Base-by-base conservation (phyloP, 2,888 invertebrate species). In the Xanthia icteritia region DNA sequence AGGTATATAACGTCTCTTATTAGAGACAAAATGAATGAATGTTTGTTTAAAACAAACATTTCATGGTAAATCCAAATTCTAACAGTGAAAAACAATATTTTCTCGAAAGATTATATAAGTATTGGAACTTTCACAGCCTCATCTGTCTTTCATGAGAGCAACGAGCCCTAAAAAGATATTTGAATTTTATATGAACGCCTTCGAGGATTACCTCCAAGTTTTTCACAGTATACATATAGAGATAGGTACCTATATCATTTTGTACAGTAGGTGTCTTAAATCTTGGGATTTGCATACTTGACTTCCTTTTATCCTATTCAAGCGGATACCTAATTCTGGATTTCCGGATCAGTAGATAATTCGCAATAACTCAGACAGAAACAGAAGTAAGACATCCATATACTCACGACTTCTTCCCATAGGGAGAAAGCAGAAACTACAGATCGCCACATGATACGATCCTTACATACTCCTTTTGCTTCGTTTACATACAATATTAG, bases 121-220 rank as follows among this genome's bases (percentile, higher is more conserved):
- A 83, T 86, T 83, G 80, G 66, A 64, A 72, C 45, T 70, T 76
- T 74, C 36, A 64, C 66, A 76, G 31, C 36, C 51, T 74, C 75
- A 72, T 85, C 58, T 75, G 61, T 85, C 67, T 85, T 83, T 83
- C 73, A 83, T 48, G 70, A 77, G 73, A 73, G 74, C 81, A 76
- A 65, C 42, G 76, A 64, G 45, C 73, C 61, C 45, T 68, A 64
- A 75, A 79, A 80, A 82, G 17, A 69, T 76, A 83, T 85, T 79
- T 65, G 86, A 85, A 77, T 86, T 83, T 86, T 86, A 80, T 77
- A 74, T 79, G 68, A 77, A 83, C 56, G 70, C 45, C 63, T 80
- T 42, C 60, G 65, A 81, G 72, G 71, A 84, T 69, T 74, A 83
- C 74, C 54, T 60, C n/a, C 17, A 80, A 65, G 48, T 70, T 76